phyloP scores from a whole-genome alignment of 2,888 invertebrate genomes.

The Polydrusus pterygomalis region DNA sequence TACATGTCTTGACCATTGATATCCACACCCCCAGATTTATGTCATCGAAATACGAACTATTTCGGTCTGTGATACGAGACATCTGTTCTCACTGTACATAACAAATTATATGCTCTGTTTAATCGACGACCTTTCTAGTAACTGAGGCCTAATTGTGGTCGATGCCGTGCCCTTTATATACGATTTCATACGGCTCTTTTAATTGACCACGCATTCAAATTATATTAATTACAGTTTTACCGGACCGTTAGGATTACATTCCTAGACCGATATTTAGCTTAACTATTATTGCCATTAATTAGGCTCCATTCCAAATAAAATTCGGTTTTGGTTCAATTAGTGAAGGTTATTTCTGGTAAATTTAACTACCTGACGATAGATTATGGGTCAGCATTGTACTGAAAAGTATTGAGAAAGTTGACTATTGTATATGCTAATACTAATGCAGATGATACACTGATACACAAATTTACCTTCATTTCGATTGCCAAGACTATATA shows the following conservation, averaged over 20 bases:
- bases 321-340: no score
- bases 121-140: constrained; percentile 35
- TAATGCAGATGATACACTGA: no score
- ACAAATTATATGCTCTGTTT: constrained; percentile 32
- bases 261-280: background rate
- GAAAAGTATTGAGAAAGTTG: no score
- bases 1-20: background rate
- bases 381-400: no score
- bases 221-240: constrained; percentile 37
- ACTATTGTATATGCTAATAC: no score
- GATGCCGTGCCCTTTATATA: constrained; percentile 30
- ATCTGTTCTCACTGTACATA: constrained; percentile 30
- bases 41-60: constrained; percentile 1
- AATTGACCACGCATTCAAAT: constrained; percentile 31
- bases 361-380: no score
- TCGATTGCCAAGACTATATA: no score
- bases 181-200: constrained; percentile 36
- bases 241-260: constrained; percentile 1
- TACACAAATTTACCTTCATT: no score
- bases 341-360: no score
- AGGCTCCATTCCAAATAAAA: no score
- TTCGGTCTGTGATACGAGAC: constrained; percentile 23
- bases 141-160: constrained; percentile 36
- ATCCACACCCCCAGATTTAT: constrained; percentile 2
- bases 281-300: background rate